Evolutionary conservation across 2,888 invertebrate species (phyloP).

Genomic region (Ctena decussata): DNA sequence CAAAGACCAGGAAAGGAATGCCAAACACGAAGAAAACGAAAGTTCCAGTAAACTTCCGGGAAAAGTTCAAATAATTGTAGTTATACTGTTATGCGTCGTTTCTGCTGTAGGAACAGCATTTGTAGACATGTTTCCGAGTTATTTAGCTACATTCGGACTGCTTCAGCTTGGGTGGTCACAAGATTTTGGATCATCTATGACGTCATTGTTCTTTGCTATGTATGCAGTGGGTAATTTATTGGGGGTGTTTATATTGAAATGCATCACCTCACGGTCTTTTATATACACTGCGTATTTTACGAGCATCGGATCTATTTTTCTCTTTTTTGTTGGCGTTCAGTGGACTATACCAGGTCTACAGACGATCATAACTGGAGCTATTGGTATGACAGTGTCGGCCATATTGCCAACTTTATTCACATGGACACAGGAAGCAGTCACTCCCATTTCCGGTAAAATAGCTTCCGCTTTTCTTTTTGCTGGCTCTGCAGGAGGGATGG

Average conservation of each 20-base stretch:
- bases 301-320: conserved; percentile 17
- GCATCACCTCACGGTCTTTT: conserved; percentile 43
- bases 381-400: conserved; percentile 60
- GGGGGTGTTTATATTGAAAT: conserved; percentile 38
- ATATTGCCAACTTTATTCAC: conserved; percentile 62
- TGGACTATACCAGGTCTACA: conserved; percentile 33
- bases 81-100: background rate
- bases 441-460: conserved; percentile 59
- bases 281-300: conserved; percentile 34
- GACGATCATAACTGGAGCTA: conserved; percentile 51
- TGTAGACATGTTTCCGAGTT: conserved; percentile 50
- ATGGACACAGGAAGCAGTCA: conserved; percentile 66
- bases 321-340: conserved; percentile 41
- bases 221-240: conserved; percentile 48
- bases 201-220: conserved; percentile 41
- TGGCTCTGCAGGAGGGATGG: conserved; percentile 57
- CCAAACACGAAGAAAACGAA: background rate
- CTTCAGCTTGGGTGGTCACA: conserved; percentile 41
- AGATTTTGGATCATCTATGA: conserved; percentile 24
- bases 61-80: background rate
- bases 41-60: background rate
- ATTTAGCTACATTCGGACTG: conserved; percentile 44
- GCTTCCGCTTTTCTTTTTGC: conserved; percentile 61
- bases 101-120: conserved; percentile 22
- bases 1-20: background rate